These are phyloP conservation scores for Chascanopsetta lugubris DNA, from an alignment of 2,113 vertebrate genomes.

Conservation along the genomic window DNA sequence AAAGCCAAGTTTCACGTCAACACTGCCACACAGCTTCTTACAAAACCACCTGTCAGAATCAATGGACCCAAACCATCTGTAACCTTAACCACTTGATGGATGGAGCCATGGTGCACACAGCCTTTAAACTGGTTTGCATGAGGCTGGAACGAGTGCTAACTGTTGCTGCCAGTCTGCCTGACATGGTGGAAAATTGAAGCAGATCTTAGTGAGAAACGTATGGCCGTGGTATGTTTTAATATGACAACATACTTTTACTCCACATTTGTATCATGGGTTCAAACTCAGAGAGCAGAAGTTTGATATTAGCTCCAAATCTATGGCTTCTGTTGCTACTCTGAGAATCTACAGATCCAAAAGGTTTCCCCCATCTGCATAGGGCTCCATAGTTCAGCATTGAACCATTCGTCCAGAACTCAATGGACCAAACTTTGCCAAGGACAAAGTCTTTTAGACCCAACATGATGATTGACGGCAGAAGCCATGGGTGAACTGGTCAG, in stretches of 20 bases:
- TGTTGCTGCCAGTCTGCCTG: slow-evolving; percentile 21
- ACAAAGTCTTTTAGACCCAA: too few relatives aligned
- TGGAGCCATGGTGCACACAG: slow-evolving; percentile 10
- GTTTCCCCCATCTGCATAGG: too few relatives aligned
- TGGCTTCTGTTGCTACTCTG: neutral
- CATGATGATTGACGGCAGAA: too few relatives aligned
- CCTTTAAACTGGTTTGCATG: slow-evolving; percentile 36
- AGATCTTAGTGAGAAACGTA: slow-evolving; percentile 25
- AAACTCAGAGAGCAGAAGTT: neutral
- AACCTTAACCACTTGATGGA: slow-evolving; percentile 31
- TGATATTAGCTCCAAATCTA: neutral
- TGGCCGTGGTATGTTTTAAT: neutral
- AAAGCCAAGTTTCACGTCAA: neutral
- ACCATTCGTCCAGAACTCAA: too few relatives aligned
- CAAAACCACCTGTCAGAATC: slow-evolving; percentile 13
- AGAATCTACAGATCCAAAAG: too few relatives aligned
- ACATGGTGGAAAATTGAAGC: slow-evolving; percentile 29
- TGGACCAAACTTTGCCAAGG: too few relatives aligned
- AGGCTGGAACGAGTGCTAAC: slow-evolving; percentile 30
- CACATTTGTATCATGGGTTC: neutral
- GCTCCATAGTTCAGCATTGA: too few relatives aligned
- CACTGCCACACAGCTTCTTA: neutral
- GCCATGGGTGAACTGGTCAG: too few relatives aligned
- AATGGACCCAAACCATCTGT: slow-evolving; percentile 1
- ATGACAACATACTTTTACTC: neutral